These are phyloP conservation scores for Hiodon alosoides DNA, from an alignment of 2,113 vertebrate species.

Conservation along the genomic window DNA sequence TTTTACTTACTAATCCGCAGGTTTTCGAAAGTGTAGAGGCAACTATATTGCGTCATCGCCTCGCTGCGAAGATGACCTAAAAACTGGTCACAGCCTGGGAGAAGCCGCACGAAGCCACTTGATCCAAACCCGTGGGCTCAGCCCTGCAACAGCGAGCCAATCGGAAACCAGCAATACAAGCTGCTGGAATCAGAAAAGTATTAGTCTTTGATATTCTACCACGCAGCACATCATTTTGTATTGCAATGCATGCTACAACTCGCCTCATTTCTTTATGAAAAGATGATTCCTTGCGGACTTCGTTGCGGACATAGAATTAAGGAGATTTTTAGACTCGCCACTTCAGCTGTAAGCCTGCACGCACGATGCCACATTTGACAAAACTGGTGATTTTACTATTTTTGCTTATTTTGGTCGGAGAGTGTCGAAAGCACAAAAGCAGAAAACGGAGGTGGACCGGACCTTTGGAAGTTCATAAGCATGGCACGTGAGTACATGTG, in stretches of 20 bases:
- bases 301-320: constrained; percentile 20
- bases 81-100: constrained; percentile 28
- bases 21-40: not conserved
- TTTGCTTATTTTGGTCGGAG: constrained; percentile 66
- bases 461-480: constrained; percentile 62
- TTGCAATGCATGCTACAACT: not conserved
- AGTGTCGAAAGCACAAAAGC: constrained; percentile 69
- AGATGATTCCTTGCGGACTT: constrained; percentile 52
- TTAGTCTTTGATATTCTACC: constrained; percentile 28
- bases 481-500: constrained; percentile 65
- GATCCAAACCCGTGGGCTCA: constrained; percentile 1
- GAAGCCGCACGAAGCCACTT: constrained; percentile 14
- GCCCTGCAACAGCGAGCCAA: constrained; percentile 12
- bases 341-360: constrained; percentile 28
- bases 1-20: not conserved
- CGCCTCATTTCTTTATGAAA: constrained; percentile 10
- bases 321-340: constrained; percentile 44
- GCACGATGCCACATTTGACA: constrained; percentile 67
- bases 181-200: constrained; percentile 16
- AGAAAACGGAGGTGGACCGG: constrained; percentile 70
- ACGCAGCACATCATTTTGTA: constrained; percentile 18
- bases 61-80: constrained; percentile 8
- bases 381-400: constrained; percentile 66
- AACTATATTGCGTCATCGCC: constrained; percentile 18
- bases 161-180: constrained; percentile 8